phyloP scores from a whole-genome alignment of 2,113 vertebrate genomes.

The Tachysurus fulvidraco region DNA sequence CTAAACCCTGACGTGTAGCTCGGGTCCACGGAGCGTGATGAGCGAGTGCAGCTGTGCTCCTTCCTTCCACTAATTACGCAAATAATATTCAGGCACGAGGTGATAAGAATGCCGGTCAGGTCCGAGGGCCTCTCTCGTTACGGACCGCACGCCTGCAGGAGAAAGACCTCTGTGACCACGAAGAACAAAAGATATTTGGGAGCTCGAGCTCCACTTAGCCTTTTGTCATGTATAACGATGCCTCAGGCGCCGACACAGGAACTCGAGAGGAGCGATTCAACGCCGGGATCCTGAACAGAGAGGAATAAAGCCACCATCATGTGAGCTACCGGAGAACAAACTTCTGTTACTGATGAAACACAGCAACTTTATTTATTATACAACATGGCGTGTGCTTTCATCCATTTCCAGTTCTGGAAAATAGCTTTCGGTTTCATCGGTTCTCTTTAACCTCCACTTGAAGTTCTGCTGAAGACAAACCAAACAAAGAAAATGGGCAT shows the following conservation, averaged over 20 bases:
- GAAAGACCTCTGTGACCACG: constrained; percentile 33
- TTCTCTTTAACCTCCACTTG: too few species aligned
- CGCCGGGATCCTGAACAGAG: neutral
- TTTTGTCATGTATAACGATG: constrained; percentile 26
- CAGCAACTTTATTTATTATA: neutral
- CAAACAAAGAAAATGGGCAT: neutral
- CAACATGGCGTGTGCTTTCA: neutral
- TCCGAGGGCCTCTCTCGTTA: constrained; percentile 34
- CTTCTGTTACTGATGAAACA: neutral
- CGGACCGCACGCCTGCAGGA: neutral
- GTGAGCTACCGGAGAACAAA: neutral
- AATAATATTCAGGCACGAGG: constrained; percentile 36
- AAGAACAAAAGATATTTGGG: constrained; percentile 24
- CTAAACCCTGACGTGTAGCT: constrained; percentile 3
- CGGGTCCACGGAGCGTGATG: constrained; percentile 6
- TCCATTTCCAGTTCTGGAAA: neutral
- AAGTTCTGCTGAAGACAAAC: neutral
- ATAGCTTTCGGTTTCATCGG: neutral
- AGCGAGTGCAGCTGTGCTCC: constrained; percentile 24
- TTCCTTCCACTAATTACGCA: constrained; percentile 42
- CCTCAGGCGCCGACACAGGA: neutral
- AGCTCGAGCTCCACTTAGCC: constrained; percentile 29
- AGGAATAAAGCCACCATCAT: neutral
- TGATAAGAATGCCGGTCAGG: constrained; percentile 43
- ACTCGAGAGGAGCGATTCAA: neutral